phyloP scores from a whole-genome alignment of 2,888 invertebrate genomes.

The Branchinecta sandiegonensis region DNA sequence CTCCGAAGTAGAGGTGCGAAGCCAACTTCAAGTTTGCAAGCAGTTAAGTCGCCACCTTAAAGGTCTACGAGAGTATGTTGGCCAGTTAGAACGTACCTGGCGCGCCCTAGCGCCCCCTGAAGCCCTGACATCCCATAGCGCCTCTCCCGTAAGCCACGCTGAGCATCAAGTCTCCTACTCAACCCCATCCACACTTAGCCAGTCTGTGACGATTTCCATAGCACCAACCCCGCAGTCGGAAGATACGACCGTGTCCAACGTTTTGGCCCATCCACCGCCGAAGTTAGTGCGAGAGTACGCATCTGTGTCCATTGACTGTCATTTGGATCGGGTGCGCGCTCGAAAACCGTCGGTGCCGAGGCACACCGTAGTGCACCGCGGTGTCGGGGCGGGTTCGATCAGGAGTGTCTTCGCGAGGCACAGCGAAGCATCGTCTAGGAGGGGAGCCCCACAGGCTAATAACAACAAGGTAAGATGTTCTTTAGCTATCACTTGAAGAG shows the following conservation, averaged over 20 bases:
- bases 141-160: not conserved
- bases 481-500: too few species aligned
- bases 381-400: too few species aligned
- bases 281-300: conserved; percentile 1
- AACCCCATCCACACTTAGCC: not conserved
- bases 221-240: conserved; percentile 8
- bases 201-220: conserved; percentile 3
- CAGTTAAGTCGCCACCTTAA: not conserved
- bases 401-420: too few species aligned
- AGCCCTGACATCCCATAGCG: not conserved
- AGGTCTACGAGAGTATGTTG: conserved; percentile 5
- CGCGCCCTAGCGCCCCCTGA: conserved; percentile 3
- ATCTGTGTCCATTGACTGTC: conserved; percentile 9
- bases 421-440: too few species aligned
- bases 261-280: not conserved
- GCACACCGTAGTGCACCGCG: too few species aligned
- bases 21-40: conserved; percentile 8
- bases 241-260: not conserved
- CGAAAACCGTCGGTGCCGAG: not conserved
- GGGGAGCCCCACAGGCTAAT: too few species aligned
- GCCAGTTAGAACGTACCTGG: conserved; percentile 14
- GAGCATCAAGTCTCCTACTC: not conserved
- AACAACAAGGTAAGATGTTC: too few species aligned
- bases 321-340: conserved; percentile 2
- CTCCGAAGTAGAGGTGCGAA: not conserved